phyloP scores from a whole-genome alignment of 2,797 vertebrate species.

The Merluccius polli region DNA sequence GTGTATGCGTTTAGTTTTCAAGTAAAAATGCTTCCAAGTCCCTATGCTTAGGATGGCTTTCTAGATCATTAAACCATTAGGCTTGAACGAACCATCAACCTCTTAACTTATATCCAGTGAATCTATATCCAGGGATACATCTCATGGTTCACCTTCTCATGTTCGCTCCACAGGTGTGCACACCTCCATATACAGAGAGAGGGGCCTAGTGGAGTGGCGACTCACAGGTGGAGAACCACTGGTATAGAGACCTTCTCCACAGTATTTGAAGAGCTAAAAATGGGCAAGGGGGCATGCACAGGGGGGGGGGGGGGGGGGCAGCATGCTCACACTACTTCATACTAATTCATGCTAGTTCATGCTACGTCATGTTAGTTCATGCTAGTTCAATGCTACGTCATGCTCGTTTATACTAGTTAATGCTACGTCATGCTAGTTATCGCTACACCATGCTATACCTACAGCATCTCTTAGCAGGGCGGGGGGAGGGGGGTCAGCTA shows the following conservation, averaged over 20 bases:
- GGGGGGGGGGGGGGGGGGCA: neutral
- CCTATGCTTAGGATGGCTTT: too few species aligned
- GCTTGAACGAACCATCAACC: too few species aligned
- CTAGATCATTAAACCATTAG: too few species aligned
- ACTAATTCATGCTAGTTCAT: neutral
- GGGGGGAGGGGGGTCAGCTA: constrained; percentile 79
- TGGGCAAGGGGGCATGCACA: neutral
- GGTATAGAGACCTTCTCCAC: neutral
- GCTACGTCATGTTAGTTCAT: neutral
- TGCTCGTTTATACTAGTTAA: neutral
- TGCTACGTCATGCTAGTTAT: constrained; percentile 37
- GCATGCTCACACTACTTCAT: neutral
- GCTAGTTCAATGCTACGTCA: neutral
- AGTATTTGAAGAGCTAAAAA: neutral
- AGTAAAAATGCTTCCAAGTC: too few species aligned
- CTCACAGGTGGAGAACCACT: too few species aligned
- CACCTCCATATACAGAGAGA: too few species aligned
- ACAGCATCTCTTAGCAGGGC: constrained; percentile 73
- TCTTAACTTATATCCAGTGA: too few species aligned
- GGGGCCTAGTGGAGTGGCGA: too few species aligned
- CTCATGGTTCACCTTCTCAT: too few species aligned
- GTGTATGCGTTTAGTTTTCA: too few species aligned
- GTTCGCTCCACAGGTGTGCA: too few species aligned
- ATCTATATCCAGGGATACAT: too few species aligned
- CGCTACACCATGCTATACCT: constrained; percentile 79